Conservation (phyloP, 2,888 invertebrate species). For the Ennomos quercinarius region DNA sequence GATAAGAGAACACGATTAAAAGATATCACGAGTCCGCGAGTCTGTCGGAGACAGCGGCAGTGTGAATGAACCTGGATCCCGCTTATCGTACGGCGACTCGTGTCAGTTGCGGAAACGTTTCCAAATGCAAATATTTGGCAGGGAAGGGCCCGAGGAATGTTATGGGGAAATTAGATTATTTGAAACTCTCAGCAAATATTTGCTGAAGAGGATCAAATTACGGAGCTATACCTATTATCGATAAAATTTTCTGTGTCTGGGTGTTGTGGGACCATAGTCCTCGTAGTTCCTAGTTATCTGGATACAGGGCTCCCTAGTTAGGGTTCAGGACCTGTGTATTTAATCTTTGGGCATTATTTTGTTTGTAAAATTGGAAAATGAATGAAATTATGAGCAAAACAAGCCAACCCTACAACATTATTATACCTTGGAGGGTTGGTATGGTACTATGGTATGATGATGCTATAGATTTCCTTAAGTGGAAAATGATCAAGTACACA, state of each 20-base stretch:
- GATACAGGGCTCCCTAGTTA: no score
- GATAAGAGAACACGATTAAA: slow-evolving; percentile 47
- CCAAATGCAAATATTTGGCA: slow-evolving; percentile 52
- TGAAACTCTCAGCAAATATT: slow-evolving; percentile 13
- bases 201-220: background rate
- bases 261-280: no score
- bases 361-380: no score
- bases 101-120: slow-evolving; percentile 52
- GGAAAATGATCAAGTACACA: no score
- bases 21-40: slow-evolving; percentile 31
- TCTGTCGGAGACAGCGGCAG: slow-evolving; percentile 39
- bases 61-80: slow-evolving; percentile 65
- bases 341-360: no score
- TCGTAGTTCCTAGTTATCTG: no score
- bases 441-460: no score
- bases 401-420: background rate
- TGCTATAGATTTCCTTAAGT: no score
- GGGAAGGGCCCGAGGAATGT: slow-evolving; percentile 34
- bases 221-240: no score
- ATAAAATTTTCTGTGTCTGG: no score
- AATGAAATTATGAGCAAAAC: background rate
- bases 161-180: slow-evolving; percentile 28
- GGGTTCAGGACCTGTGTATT: no score
- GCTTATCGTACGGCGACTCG: slow-evolving; percentile 64
- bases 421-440: no score